Conservation (phyloP, 2,797 vertebrate genomes). For the Allobates femoralis region DNA sequence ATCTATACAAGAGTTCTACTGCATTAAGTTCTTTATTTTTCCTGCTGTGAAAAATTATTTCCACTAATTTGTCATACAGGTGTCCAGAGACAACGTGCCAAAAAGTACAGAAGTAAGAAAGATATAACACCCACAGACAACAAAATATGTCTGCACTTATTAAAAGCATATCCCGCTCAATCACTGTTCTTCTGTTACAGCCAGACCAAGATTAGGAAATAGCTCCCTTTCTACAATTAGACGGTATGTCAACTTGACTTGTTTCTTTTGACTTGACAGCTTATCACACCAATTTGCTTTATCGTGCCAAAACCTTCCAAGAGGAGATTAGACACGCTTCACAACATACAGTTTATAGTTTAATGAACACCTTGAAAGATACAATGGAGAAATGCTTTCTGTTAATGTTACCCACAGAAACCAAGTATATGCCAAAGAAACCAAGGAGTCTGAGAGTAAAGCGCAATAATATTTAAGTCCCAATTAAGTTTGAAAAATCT, state of each 20-base stretch:
- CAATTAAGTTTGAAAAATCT: too few relatives aligned
- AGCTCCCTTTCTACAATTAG: conserved; percentile 77
- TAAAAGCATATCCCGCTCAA: conserved; percentile 73
- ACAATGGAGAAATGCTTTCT: conserved; percentile 58
- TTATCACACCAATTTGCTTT: conserved; percentile 80
- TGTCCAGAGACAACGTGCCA: conserved; percentile 73
- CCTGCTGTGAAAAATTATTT: conserved; percentile 68
- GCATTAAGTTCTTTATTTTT: conserved; percentile 65
- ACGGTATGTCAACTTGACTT: conserved; percentile 75
- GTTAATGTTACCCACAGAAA: conserved; percentile 34
- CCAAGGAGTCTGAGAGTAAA: background rate
- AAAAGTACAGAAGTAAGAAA: conserved; percentile 67
- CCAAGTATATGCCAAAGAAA: background rate
- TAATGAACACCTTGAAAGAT: conserved; percentile 74
- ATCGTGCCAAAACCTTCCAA: conserved; percentile 79
- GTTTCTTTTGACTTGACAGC: conserved; percentile 76
- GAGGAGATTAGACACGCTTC: conserved; percentile 82
- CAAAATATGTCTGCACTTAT: conserved; percentile 75
- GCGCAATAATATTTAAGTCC: background rate
- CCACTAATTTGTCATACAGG: conserved; percentile 75
- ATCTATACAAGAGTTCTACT: conserved; percentile 19
- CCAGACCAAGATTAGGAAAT: conserved; percentile 85
- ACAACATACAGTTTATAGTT: conserved; percentile 81
- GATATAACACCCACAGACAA: conserved; percentile 75
- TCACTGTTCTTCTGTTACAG: conserved; percentile 71